phyloP scores from a whole-genome alignment of 2,797 vertebrate species.

The Sphenopsis melanotis region DNA sequence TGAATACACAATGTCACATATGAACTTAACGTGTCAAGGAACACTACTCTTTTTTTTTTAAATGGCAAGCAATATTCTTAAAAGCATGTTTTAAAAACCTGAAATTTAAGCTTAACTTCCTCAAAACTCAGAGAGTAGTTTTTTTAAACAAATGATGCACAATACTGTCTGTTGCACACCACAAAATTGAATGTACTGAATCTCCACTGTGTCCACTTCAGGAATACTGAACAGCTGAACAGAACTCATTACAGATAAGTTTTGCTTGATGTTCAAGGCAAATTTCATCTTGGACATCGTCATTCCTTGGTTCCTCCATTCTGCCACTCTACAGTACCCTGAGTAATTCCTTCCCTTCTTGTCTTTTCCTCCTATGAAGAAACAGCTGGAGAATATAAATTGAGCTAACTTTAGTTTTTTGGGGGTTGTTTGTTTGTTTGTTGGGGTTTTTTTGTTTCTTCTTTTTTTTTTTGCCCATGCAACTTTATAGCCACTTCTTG shows the following conservation, averaged over 20 bases:
- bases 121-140: not conserved
- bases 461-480: not conserved
- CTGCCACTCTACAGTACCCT: not conserved
- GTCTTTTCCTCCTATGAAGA: not conserved
- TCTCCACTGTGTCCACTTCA: not conserved
- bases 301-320: not conserved
- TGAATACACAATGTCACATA: not conserved
- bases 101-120: not conserved
- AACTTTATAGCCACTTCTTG: not conserved
- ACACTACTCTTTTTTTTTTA: not conserved
- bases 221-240: not conserved
- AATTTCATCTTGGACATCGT: not conserved
- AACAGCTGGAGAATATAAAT: not conserved
- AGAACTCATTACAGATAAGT: not conserved
- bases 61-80: not conserved
- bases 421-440: not conserved
- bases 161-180: fast-evolving
- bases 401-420: not conserved
- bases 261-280: not conserved
- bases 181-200: not conserved
- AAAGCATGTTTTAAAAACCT: not conserved
- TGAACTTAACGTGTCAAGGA: not conserved
- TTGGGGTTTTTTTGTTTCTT: not conserved
- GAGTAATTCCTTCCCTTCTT: not conserved
- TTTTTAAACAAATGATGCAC: not conserved